Percentiles rank a stretch among this genome's conserved stretches.
These are phyloP conservation scores for Petrosia ficiformis DNA, from an alignment of 37 sponge, comb jelly and placozoan species.

Conservation along the genomic window DNA sequence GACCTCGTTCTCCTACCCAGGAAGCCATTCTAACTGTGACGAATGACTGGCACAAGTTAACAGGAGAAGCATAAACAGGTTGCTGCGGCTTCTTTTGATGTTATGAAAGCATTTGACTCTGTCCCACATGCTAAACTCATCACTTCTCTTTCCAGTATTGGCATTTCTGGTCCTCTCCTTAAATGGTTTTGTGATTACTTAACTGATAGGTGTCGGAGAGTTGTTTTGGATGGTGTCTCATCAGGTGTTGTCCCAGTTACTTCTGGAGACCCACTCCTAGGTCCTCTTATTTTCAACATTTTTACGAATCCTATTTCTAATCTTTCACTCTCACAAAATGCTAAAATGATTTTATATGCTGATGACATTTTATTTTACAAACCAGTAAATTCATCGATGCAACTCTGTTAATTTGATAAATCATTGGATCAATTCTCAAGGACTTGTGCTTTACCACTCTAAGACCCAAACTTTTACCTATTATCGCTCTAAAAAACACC, in stretches of 20 bases:
- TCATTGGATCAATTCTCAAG: no score
- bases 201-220: neutral
- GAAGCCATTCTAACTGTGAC: neutral
- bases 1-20: neutral
- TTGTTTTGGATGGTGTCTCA: neutral
- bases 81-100: neutral
- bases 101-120: neutral
- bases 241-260: neutral
- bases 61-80: neutral
- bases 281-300: no score
- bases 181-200: neutral
- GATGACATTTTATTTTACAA: no score
- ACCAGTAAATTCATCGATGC: no score
- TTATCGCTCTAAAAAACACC: no score
- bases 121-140: conserved; percentile 16
- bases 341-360: no score
- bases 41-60: neutral
- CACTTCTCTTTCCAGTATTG: neutral
- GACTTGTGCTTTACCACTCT: no score
- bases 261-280: neutral
- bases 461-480: no score
- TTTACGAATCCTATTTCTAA: no score
- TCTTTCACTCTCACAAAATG: no score
- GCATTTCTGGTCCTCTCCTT: conserved; percentile 1
- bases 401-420: no score